Evolutionary conservation across 1,140 invertebrate genomes (phyloP).

Genomic region (Heterodera carotae): DNA sequence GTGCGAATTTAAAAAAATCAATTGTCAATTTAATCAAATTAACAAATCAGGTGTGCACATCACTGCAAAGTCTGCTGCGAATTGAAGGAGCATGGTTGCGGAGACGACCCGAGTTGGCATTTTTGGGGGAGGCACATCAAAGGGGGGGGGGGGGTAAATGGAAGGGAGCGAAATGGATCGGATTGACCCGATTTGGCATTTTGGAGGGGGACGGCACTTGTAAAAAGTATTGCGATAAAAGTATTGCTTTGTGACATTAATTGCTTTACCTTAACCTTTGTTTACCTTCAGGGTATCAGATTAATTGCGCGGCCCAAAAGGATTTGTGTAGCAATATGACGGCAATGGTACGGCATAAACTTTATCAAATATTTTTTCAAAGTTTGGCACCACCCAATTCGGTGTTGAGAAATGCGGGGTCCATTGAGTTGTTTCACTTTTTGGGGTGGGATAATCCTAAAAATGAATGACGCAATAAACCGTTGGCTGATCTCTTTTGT

Average conservation of each 20-base stretch:
- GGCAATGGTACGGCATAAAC: conserved; percentile 24
- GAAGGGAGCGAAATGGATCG: too few species aligned
- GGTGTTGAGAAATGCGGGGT: too few species aligned
- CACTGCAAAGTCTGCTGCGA: conserved; percentile 38
- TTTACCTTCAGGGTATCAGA: background rate
- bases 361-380: too few species aligned
- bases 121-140: background rate
- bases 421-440: too few species aligned
- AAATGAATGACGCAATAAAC: too few species aligned
- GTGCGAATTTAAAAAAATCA: conserved; percentile 17
- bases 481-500: background rate
- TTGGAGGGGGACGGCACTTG: background rate
- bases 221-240: background rate
- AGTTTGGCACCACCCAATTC: too few species aligned
- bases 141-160: too few species aligned
- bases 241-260: background rate
- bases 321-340: conserved; percentile 20
- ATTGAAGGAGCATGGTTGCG: conserved; percentile 29
- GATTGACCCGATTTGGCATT: background rate
- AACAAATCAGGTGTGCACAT: conserved; percentile 23
- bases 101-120: conserved; percentile 29
- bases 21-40: background rate
- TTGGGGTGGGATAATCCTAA: too few species aligned
- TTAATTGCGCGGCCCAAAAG: conserved; percentile 12
- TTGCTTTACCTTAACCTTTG: background rate